Evolutionary conservation across 1,140 invertebrate species (phyloP).

Genomic region (Drosophila suzukii): DNA sequence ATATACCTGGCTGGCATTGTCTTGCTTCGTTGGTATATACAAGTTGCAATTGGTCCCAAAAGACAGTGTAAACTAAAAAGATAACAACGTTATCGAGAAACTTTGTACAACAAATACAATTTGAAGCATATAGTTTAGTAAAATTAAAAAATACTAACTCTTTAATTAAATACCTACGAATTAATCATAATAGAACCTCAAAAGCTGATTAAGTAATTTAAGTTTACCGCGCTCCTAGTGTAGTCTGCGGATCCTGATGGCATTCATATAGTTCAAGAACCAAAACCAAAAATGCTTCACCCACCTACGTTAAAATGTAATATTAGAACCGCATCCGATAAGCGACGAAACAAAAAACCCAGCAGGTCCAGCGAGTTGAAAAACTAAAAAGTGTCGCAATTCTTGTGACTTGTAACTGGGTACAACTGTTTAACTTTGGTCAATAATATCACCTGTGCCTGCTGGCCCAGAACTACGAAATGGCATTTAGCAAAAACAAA

Average conservation of each 20-base stretch:
- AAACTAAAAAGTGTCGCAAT: slow-evolving; percentile 71
- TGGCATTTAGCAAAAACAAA: slow-evolving; percentile 54
- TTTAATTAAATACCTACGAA: too few species aligned
- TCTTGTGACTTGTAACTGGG: slow-evolving; percentile 66
- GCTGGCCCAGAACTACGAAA: slow-evolving; percentile 49
- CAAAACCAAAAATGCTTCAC: not conserved
- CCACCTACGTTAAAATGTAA: not conserved
- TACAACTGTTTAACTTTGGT: slow-evolving; percentile 77
- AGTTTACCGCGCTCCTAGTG: too few species aligned
- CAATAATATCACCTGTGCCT: slow-evolving; percentile 74
- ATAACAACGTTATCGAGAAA: too few species aligned
- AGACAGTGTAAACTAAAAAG: not conserved
- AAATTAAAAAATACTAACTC: too few species aligned
- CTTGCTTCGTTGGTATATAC: not conserved
- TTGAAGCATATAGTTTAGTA: too few species aligned
- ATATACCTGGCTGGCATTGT: slow-evolving; percentile 3
- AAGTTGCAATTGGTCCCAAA: not conserved
- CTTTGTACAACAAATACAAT: too few species aligned
- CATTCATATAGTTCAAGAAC: not conserved
- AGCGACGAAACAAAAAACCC: slow-evolving; percentile 5
- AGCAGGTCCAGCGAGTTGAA: slow-evolving; percentile 27
- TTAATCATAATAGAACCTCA: too few species aligned
- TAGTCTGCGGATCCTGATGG: too few species aligned
- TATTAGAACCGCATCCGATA: too few species aligned
- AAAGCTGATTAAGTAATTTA: too few species aligned